phyloP scores from a whole-genome alignment of 2,888 invertebrate species.

The Thumatha senex region DNA sequence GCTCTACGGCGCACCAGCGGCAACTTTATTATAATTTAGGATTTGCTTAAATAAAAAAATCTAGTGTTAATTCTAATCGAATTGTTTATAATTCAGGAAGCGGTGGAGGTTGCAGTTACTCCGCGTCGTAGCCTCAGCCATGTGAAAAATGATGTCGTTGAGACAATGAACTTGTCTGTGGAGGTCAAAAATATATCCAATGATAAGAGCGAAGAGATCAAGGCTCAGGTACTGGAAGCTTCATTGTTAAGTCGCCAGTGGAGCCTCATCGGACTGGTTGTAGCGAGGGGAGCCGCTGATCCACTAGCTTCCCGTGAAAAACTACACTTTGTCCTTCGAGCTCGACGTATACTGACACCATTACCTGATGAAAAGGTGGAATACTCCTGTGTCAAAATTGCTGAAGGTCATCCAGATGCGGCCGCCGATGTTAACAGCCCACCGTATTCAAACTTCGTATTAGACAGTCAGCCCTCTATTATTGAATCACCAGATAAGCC shows the following conservation, averaged over 20 bases:
- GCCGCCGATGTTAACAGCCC: conserved; percentile 45
- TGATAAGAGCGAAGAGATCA: conserved; percentile 83
- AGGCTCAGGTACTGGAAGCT: conserved; percentile 83
- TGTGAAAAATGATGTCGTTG: conserved; percentile 57
- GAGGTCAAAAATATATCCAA: conserved; percentile 88
- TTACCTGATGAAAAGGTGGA: conserved; percentile 54
- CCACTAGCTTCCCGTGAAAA: conserved; percentile 63
- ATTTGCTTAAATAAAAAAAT: too few relatives aligned
- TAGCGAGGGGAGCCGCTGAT: conserved; percentile 53
- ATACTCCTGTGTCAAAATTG: conserved; percentile 60
- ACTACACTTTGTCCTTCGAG: conserved; percentile 67
- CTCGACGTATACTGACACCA: conserved; percentile 50
- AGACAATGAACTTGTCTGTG: conserved; percentile 86
- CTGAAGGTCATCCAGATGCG: conserved; percentile 48
- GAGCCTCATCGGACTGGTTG: conserved; percentile 74
- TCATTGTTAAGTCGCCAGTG: conserved; percentile 85
- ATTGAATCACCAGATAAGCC: conserved; percentile 48
- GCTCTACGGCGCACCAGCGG: too few relatives aligned
- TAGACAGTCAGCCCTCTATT: conserved; percentile 53
- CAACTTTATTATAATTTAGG: too few relatives aligned
- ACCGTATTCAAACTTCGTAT: conserved; percentile 63
- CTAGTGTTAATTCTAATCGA: neutral
- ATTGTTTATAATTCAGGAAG: conserved; percentile 66
- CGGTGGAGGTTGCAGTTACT: conserved; percentile 80
- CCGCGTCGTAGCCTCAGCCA: conserved; percentile 78